These are phyloP conservation scores for Himalopsyche phryganea DNA, from an alignment of 1,140 invertebrate species.

Conservation along the genomic window DNA sequence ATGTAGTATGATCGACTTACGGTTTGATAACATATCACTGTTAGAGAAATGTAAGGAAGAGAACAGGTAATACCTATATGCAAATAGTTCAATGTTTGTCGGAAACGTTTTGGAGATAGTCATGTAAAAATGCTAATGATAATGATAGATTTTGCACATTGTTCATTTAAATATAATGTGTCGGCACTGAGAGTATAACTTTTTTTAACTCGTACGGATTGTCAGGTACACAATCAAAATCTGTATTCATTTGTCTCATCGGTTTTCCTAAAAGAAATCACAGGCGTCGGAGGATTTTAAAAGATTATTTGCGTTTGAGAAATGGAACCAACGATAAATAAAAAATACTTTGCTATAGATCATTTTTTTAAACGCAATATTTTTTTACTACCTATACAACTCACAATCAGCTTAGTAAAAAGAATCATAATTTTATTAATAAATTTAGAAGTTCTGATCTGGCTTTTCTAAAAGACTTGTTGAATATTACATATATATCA, in stretches of 20 bases:
- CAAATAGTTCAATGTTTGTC: conserved; percentile 16
- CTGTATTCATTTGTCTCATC: conserved; percentile 6
- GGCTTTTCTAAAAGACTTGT: conserved; percentile 13
- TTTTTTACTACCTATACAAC: too few species aligned
- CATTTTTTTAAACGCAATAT: background rate
- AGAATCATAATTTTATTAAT: background rate
- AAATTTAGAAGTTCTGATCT: conserved; percentile 12
- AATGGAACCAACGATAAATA: conserved; percentile 24
- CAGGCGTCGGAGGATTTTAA: too few species aligned
- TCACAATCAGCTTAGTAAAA: background rate
- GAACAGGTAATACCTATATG: conserved; percentile 20
- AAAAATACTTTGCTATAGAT: too few species aligned
- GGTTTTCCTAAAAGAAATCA: too few species aligned
- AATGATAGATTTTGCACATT: conserved; percentile 34
- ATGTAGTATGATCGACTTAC: conserved; percentile 22
- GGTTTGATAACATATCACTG: conserved; percentile 31
- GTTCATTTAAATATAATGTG: conserved; percentile 30
- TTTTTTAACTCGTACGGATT: conserved; percentile 23
- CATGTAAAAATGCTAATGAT: conserved; percentile 24
- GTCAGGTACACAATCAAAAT: conserved; percentile 14
- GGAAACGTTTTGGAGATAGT: conserved; percentile 16
- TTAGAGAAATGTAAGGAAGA: conserved; percentile 19
- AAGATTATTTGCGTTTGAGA: background rate
- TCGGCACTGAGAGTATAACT: conserved; percentile 20
- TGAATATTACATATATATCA: conserved; percentile 8